Evolutionary conservation across 1,140 invertebrate genomes (phyloP).

Genomic region (Ostrea edulis): DNA sequence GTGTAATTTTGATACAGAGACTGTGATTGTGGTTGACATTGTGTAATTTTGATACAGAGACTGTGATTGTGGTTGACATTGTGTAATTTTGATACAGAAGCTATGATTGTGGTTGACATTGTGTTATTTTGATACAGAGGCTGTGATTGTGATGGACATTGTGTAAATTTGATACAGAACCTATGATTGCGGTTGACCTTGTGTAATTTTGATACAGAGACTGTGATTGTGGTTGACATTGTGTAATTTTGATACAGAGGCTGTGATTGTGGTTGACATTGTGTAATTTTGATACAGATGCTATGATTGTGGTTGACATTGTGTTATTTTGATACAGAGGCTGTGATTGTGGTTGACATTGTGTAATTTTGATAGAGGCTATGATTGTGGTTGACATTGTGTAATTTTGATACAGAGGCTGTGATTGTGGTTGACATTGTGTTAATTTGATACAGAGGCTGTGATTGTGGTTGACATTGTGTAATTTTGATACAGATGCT

Average conservation of each 20-base stretch:
- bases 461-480: conserved; percentile 89
- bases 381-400: conserved; percentile 89
- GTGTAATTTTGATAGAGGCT: conserved; percentile 83
- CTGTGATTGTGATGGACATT: conserved; percentile 89
- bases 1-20: conserved; percentile 83
- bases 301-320: conserved; percentile 89
- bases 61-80: conserved; percentile 89
- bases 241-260: conserved; percentile 83
- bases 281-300: conserved; percentile 83
- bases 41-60: conserved; percentile 83
- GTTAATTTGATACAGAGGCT: conserved; percentile 83
- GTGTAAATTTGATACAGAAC: conserved; percentile 83
- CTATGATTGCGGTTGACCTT: conserved; percentile 89
- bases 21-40: conserved; percentile 89
- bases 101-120: conserved; percentile 89
- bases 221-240: conserved; percentile 89
- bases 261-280: conserved; percentile 89
- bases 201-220: conserved; percentile 83
- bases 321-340: conserved; percentile 83
- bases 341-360: conserved; percentile 89
- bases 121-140: conserved; percentile 83
- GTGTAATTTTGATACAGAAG: conserved; percentile 83
- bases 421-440: conserved; percentile 89
- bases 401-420: conserved; percentile 83
- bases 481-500: conserved; percentile 83